A percentile compares a stretch with the other conserved stretches of the same genome.
These are phyloP conservation scores for Stegodyphus mimosarum DNA, from an alignment of 1,140 invertebrate genomes.

Conservation along the genomic window DNA sequence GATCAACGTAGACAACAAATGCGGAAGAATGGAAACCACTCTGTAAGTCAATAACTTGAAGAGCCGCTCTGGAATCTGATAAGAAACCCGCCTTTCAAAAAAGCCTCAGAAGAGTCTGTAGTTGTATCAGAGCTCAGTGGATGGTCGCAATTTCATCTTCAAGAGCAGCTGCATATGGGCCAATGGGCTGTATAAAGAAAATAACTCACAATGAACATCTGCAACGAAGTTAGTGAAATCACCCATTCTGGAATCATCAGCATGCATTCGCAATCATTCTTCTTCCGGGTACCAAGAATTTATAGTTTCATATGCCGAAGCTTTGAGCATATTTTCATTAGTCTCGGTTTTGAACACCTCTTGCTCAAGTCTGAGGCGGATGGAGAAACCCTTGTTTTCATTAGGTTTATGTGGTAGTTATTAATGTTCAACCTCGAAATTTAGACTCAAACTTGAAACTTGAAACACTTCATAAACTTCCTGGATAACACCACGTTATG, in stretches of 20 bases:
- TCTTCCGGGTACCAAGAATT: too few relatives aligned
- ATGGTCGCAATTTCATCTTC: not conserved
- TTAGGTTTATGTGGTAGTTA: not conserved
- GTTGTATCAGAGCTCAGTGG: too few relatives aligned
- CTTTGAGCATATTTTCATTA: not conserved
- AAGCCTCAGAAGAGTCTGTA: too few relatives aligned
- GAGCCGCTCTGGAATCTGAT: too few relatives aligned
- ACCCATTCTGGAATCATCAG: not conserved
- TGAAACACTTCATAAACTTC: not conserved
- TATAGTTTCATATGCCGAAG: not conserved
- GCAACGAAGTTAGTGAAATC: not conserved
- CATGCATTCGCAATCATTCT: not conserved
- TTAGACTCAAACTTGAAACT: not conserved
- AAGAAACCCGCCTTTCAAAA: too few relatives aligned
- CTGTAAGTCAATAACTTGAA: too few relatives aligned
- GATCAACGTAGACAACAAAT: too few relatives aligned
- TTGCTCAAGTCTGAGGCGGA: not conserved
- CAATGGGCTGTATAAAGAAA: not conserved
- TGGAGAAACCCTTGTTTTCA: not conserved
- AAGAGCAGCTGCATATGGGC: not conserved
- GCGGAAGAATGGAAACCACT: too few relatives aligned
- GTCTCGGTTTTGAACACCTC: not conserved
- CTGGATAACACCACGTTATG: not conserved
- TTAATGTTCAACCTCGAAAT: not conserved
- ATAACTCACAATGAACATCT: not conserved